Evolutionary conservation across 2,113 vertebrate genomes (phyloP).

Genomic region (Rhombomys opimus): DNA sequence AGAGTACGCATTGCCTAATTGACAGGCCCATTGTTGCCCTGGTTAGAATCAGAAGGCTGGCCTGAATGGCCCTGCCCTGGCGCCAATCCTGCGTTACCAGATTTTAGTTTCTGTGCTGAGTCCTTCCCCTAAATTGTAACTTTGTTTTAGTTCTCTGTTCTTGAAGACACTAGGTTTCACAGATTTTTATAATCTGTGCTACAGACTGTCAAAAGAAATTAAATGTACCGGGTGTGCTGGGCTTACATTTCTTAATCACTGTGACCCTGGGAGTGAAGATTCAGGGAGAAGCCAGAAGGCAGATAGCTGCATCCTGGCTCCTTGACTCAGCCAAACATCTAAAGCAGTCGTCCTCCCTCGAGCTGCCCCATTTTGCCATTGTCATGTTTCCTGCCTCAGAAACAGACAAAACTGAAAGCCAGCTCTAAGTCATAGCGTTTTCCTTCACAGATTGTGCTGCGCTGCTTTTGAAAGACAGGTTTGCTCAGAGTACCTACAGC

Average conservation of each 20-base stretch:
- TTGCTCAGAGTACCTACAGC: background rate
- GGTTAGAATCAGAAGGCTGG: slow-evolving; percentile 63
- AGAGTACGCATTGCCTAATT: slow-evolving; percentile 70
- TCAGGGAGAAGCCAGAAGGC: background rate
- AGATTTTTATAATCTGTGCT: slow-evolving; percentile 58
- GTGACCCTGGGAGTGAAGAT: background rate
- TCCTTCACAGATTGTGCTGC: background rate
- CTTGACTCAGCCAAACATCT: rapidly evolving
- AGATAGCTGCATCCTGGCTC: rapidly evolving
- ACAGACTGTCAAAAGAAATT: slow-evolving; percentile 73
- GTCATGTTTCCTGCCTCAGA: background rate
- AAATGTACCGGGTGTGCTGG: background rate
- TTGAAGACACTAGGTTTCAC: slow-evolving; percentile 58
- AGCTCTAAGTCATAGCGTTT: background rate
- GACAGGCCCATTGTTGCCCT: slow-evolving; percentile 74
- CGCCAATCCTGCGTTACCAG: background rate
- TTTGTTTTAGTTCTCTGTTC: slow-evolving; percentile 41
- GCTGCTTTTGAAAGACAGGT: background rate
- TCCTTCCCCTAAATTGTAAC: background rate
- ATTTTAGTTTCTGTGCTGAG: background rate
- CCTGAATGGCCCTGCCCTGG: background rate
- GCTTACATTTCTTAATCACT: background rate
- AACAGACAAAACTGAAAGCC: background rate
- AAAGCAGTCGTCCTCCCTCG: rapidly evolving
- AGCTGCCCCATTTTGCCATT: rapidly evolving